Conservation (phyloP, 2,888 invertebrate species). For the Malthinus seriepunctatus region DNA sequence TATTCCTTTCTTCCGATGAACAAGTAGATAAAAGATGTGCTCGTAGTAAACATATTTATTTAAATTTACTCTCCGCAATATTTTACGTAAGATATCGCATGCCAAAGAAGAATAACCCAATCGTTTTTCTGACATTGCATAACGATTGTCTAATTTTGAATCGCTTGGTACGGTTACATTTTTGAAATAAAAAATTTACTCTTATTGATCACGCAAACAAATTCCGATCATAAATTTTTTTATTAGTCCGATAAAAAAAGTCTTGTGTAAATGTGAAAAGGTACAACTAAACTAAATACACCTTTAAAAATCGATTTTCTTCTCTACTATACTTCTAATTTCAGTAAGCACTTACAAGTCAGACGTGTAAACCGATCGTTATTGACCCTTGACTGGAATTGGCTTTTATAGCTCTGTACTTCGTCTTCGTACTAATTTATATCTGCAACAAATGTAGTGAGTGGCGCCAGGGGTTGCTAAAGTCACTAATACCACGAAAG, state of each 20-base stretch:
- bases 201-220: slow-evolving; percentile 21
- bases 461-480: slow-evolving; percentile 22
- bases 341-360: slow-evolving; percentile 45
- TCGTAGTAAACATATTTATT: slow-evolving; percentile 21
- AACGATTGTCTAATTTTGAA: slow-evolving; percentile 40
- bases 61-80: slow-evolving; percentile 26
- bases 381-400: slow-evolving; percentile 48
- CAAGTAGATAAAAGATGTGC: slow-evolving; percentile 34
- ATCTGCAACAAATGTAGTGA: slow-evolving; percentile 35
- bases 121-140: slow-evolving; percentile 41
- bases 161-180: slow-evolving; percentile 39
- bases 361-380: slow-evolving; percentile 51
- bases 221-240: slow-evolving; percentile 5
- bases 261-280: too few species aligned
- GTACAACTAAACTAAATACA: too few species aligned
- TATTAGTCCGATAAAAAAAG: neutral
- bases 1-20: too few species aligned
- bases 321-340: slow-evolving; percentile 43
- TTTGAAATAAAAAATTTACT: slow-evolving; percentile 10
- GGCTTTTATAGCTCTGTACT: slow-evolving; percentile 45
- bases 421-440: slow-evolving; percentile 42
- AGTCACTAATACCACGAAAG: neutral
- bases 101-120: slow-evolving; percentile 41
- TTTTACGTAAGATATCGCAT: slow-evolving; percentile 46
- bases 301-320: slow-evolving; percentile 41